Percentiles rank a stretch among this genome's conserved stretches.
phyloP scores from a whole-genome alignment of 2,797 vertebrate species.

The Australoheros facetus region DNA sequence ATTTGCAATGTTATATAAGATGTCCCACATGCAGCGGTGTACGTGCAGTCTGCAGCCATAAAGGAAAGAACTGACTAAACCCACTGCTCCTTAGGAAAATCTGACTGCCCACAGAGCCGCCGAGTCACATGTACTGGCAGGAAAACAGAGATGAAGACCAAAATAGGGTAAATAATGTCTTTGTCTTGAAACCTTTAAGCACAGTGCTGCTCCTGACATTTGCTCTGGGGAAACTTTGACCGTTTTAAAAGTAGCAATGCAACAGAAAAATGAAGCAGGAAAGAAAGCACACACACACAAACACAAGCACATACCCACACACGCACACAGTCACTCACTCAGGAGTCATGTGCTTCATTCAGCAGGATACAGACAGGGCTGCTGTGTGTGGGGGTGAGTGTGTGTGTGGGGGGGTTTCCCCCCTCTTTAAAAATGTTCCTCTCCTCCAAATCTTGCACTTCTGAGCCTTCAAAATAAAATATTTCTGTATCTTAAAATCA shows the following conservation, averaged over 20 bases:
- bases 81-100: neutral
- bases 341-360: slow-evolving; percentile 58
- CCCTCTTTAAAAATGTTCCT: neutral
- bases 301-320: no score
- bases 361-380: neutral
- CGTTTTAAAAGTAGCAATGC: neutral
- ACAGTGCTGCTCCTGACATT: neutral
- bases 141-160: neutral
- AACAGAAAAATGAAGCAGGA: neutral
- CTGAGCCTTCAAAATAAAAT: neutral
- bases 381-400: neutral
- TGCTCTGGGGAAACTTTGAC: neutral
- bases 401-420: neutral
- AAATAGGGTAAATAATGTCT: neutral
- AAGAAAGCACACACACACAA: slow-evolving; percentile 12
- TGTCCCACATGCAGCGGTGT: neutral
- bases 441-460: neutral
- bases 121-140: neutral
- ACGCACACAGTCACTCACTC: slow-evolving; percentile 15
- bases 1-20: neutral
- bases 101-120: neutral
- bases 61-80: neutral
- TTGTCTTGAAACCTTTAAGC: slow-evolving; percentile 3
- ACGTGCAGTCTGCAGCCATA: neutral
- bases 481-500: neutral